These are phyloP conservation scores for Dicentrarchus labrax DNA, from an alignment of 2,113 vertebrate genomes.

Conservation along the genomic window DNA sequence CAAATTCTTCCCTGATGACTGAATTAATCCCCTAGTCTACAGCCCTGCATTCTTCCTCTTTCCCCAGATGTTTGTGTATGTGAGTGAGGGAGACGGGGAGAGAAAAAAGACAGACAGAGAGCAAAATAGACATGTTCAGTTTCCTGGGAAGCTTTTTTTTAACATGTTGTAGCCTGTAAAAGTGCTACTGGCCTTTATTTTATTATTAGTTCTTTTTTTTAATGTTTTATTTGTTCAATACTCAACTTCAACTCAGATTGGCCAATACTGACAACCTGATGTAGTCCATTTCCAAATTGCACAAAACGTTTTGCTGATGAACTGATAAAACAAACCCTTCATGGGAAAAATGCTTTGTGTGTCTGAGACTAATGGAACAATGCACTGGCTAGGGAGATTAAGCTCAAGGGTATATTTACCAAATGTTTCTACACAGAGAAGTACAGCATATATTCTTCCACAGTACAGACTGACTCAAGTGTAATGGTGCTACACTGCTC, in stretches of 20 bases:
- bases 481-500: background rate
- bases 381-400: background rate
- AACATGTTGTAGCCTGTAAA: slow-evolving; percentile 45
- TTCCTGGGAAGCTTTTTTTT: slow-evolving; percentile 2
- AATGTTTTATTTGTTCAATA: background rate
- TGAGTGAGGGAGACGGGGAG: background rate
- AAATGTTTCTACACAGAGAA: background rate
- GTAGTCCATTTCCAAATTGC: background rate
- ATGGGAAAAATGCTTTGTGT: background rate
- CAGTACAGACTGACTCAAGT: background rate
- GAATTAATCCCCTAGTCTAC: slow-evolving; percentile 49
- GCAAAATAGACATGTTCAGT: slow-evolving; percentile 1
- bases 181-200: background rate
- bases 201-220: background rate
- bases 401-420: background rate
- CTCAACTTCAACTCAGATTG: background rate
- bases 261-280: background rate
- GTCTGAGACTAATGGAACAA: slow-evolving; percentile 1
- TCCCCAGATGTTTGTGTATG: slow-evolving; percentile 28
- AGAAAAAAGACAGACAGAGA: background rate
- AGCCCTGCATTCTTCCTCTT: slow-evolving; percentile 56
- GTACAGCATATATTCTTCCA: background rate
- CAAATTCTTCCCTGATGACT: slow-evolving; percentile 57
- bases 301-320: background rate
- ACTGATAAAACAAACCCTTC: background rate